Conservation (phyloP, 2,113 vertebrate species). For the Ciconia boyciana region DNA sequence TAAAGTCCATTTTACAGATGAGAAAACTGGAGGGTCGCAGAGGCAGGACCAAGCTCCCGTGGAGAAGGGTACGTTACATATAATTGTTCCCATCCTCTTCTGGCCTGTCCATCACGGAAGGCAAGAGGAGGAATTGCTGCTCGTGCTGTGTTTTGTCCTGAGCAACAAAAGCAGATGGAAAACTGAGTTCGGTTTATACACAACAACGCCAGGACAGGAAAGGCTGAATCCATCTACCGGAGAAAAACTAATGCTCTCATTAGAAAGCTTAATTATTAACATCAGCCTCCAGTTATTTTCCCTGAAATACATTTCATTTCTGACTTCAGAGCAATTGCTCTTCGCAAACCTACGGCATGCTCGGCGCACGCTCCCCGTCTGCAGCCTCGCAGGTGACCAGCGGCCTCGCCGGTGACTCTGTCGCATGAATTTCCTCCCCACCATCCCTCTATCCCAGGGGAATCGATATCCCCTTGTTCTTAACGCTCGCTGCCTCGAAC, state of each 20-base stretch:
- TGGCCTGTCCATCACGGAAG: neutral
- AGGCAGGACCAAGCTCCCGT: neutral
- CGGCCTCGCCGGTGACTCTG: neutral
- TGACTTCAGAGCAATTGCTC: conserved; percentile 49
- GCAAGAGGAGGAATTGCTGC: neutral
- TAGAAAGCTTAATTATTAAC: conserved; percentile 75
- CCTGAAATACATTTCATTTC: conserved; percentile 47
- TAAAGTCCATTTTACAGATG: neutral
- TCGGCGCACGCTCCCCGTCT: neutral
- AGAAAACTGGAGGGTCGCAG: accelerated
- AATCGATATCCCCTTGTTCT: neutral
- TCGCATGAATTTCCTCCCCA: neutral
- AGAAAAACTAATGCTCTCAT: conserved; percentile 71
- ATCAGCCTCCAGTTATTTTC: conserved; percentile 66
- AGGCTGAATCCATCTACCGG: conserved; percentile 59
- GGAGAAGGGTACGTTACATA: neutral
- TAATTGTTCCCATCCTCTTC: neutral
- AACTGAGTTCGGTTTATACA: conserved; percentile 4
- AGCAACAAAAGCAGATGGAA: conserved; percentile 25
- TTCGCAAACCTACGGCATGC: neutral
- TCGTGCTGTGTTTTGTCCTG: neutral
- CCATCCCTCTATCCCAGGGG: accelerated
- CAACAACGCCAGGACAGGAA: conserved; percentile 3
- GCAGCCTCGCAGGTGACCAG: neutral
- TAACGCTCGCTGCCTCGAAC: neutral